Evolutionary conservation across 2,888 invertebrate genomes (phyloP).

Genomic region (Tetheella fluctuosa): DNA sequence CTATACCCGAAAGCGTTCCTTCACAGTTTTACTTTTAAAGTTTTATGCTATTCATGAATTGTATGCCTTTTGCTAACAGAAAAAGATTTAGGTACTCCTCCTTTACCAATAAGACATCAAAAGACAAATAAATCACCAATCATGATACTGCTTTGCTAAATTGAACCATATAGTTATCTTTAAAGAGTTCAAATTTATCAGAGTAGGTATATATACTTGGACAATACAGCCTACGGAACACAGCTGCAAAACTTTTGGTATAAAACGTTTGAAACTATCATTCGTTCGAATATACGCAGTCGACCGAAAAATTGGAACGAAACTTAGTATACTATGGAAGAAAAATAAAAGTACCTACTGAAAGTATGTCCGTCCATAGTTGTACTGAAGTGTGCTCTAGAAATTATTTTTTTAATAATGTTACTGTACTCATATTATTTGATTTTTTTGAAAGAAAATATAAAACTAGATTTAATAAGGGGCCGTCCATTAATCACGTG

Average conservation of each 20-base stretch:
- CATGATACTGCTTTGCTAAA: background rate
- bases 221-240: constrained; percentile 22
- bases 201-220: constrained; percentile 23
- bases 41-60: too few species aligned
- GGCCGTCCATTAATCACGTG: too few species aligned
- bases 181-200: constrained; percentile 12
- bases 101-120: background rate
- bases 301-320: constrained; percentile 45
- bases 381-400: background rate
- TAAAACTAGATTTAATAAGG: too few species aligned
- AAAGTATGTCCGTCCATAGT: background rate
- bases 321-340: constrained; percentile 27
- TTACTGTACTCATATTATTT: too few species aligned
- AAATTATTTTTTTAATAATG: too few species aligned
- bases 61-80: too few species aligned
- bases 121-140: background rate
- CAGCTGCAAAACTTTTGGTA: constrained; percentile 27
- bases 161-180: background rate
- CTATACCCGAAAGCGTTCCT: too few species aligned
- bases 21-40: too few species aligned
- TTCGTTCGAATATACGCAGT: constrained; percentile 28
- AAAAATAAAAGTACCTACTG: background rate
- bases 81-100: background rate
- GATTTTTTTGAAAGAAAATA: too few species aligned
- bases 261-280: constrained; percentile 31